These are phyloP conservation scores for Drosophila picticornis DNA, from an alignment of 2,888 invertebrate genomes.

Conservation along the genomic window DNA sequence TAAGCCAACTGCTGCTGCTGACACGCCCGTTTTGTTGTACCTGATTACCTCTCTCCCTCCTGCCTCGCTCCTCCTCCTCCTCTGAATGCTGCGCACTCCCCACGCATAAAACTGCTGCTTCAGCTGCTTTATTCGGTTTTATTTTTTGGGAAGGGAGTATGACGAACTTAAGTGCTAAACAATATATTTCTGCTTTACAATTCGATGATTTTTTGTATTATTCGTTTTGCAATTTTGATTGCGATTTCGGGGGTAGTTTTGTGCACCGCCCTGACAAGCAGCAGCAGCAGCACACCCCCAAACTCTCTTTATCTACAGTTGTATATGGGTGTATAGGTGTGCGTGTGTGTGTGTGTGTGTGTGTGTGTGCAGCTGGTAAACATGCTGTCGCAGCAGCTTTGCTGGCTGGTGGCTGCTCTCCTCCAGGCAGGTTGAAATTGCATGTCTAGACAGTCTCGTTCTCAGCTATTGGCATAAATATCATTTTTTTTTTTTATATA, in stretches of 20 bases:
- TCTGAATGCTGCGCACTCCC: conserved; percentile 1
- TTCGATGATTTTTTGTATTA: conserved; percentile 47
- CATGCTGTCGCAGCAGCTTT: conserved; percentile 53
- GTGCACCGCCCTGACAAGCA: conserved; percentile 23
- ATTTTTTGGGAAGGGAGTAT: neutral
- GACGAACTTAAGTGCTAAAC: conserved; percentile 27
- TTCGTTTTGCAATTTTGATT: conserved; percentile 57
- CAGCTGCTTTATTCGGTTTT: conserved; percentile 29
- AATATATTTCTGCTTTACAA: conserved; percentile 38
- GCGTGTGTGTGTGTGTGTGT: conserved; percentile 19
- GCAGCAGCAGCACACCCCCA: conserved; percentile 69
- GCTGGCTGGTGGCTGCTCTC: conserved; percentile 14
- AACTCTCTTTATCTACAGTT: conserved; percentile 50
- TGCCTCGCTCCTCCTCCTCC: neutral
- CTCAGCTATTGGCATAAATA: conserved; percentile 48
- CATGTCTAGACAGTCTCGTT: conserved; percentile 65
- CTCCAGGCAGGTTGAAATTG: conserved; percentile 59
- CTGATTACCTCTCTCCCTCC: conserved; percentile 13
- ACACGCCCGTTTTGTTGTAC: conserved; percentile 55
- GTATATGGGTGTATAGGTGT: conserved; percentile 21
- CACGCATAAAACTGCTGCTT: conserved; percentile 32
- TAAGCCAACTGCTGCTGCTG: conserved; percentile 19
- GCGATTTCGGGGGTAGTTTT: conserved; percentile 72
- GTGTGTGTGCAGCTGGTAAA: conserved; percentile 51
- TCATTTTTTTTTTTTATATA: conserved; percentile 39